Percentiles rank a stretch among this genome's conserved stretches.
Evolutionary conservation across 2,888 invertebrate species (phyloP).

Genomic region (Agrilus cyanescens): DNA sequence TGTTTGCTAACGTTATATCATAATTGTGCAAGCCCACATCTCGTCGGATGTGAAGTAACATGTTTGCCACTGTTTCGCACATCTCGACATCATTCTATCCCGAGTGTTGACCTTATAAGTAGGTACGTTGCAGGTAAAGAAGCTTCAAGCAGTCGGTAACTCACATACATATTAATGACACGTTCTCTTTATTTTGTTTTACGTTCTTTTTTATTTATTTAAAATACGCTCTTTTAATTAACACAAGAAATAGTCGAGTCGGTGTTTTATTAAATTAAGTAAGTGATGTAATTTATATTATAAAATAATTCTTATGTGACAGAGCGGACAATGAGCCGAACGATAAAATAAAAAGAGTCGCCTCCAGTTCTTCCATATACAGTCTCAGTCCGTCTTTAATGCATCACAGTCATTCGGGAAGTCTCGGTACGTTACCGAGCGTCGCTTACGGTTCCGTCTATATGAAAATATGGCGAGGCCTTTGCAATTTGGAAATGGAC

Average conservation of each 20-base stretch:
- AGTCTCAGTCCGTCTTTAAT: slow-evolving; percentile 35
- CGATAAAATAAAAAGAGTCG: slow-evolving; percentile 45
- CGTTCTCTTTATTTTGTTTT: too few species aligned
- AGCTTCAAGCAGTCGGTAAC: too few species aligned
- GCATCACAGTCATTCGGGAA: slow-evolving; percentile 22
- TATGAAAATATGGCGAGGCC: slow-evolving; percentile 77
- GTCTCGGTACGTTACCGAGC: slow-evolving; percentile 39
- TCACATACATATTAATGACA: neutral
- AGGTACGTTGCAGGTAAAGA: too few species aligned
- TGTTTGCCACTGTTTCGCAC: too few species aligned
- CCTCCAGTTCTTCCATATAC: slow-evolving; percentile 59
- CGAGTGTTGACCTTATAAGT: too few species aligned
- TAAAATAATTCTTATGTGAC: neutral
- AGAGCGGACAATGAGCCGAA: slow-evolving; percentile 23
- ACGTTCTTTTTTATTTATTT: too few species aligned
- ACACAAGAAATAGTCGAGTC: too few species aligned
- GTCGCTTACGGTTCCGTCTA: slow-evolving; percentile 64
- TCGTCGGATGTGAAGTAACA: too few species aligned
- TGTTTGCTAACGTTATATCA: too few species aligned
- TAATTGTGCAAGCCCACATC: too few species aligned
- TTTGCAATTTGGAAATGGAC: slow-evolving; percentile 69
- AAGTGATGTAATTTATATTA: neutral
- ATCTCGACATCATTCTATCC: too few species aligned
- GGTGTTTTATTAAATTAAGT: neutral
- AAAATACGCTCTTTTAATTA: too few species aligned